Evolutionary conservation across 2,113 vertebrate species (phyloP), one percentile per base, ranked within the genome.

Genomic region (Aythya baeri): DNA sequence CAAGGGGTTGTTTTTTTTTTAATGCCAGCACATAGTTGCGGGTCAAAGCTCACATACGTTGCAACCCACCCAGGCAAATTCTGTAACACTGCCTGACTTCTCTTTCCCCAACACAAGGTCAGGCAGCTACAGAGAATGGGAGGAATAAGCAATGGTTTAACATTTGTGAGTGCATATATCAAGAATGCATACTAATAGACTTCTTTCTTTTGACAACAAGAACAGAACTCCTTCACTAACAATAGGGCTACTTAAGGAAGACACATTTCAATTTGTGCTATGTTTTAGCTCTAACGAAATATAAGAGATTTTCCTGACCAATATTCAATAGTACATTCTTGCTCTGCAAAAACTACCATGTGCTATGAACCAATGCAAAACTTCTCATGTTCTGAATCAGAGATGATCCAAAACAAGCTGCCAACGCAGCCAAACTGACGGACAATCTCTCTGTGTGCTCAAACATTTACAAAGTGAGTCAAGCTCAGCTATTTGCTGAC

Each of bases 401-500:
- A 50, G 66, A 17, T 17, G 25, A 89, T 49, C 29, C 1, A 7
- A 49, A 84, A 68, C 14, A 49, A n/a, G 62, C 6, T 85, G 81
- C 41, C 71, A 79, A 31, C 9, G 11, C 66, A 87, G 63, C 70
- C 58, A 87, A 92, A 74, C 59, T 89, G 78, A 96, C 75, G 62
- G 63, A 71, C n/a, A 88, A 87, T 73, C 85, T 92, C 90, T 84
- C 85, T 94, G 79, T 93, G 80, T 66, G 62, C 71, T 96, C 91
- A 93, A 94, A 96, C 80, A 91, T 38, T 89, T 71, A 82, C 26
- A 0, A 70, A 93, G 54, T 85, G 59, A 93, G 50, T 91, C 86
- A 96, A 87, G 74, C 63, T 55, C 50, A n/a, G 75, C n/a, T 89
- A 71, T 95, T 92, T 95, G 96, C 94, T 94, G 94, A 91, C 81